These are phyloP conservation scores for Epirrhoe alternata DNA, from an alignment of 2,888 invertebrate genomes.

Conservation along the genomic window DNA sequence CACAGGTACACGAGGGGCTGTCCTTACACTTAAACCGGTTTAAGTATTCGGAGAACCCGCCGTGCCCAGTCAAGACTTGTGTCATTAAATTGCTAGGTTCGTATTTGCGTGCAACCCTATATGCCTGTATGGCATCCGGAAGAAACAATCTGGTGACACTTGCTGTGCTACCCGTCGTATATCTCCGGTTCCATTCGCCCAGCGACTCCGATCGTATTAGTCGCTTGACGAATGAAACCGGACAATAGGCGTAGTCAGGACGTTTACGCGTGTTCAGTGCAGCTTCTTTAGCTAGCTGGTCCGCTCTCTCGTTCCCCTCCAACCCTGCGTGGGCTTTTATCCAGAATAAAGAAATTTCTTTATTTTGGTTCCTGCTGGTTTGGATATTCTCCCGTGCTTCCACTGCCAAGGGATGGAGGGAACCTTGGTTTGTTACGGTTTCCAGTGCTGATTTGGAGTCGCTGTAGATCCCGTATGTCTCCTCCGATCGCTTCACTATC, in stretches of 20 bases:
- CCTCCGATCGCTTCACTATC: background rate
- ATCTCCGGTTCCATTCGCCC: slow-evolving; percentile 3
- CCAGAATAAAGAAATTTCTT: background rate
- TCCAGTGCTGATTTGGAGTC: slow-evolving; percentile 16
- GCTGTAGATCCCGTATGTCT: slow-evolving; percentile 9
- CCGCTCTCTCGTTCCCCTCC: slow-evolving; percentile 23
- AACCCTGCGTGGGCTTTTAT: slow-evolving; percentile 15
- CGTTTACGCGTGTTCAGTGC: slow-evolving; percentile 5
- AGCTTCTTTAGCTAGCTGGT: slow-evolving; percentile 19
- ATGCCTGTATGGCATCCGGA: no score
- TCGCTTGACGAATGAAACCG: slow-evolving; percentile 21
- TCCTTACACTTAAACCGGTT: no score
- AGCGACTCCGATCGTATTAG: slow-evolving; percentile 2
- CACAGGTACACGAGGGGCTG: no score
- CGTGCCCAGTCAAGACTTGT: no score
- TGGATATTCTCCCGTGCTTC: background rate
- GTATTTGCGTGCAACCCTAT: no score
- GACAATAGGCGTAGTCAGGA: slow-evolving; percentile 14
- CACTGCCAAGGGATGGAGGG: slow-evolving; percentile 12
- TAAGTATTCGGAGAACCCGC: no score
- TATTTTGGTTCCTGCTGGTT: background rate
- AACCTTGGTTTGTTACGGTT: background rate
- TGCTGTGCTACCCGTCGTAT: background rate
- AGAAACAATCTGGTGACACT: no score
- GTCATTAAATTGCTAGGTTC: no score